A percentile compares a stretch with the other conserved stretches of the same genome.
These are phyloP conservation scores for Rhabdornis inornatus DNA, from an alignment of 2,113 vertebrate genomes.

Conservation along the genomic window DNA sequence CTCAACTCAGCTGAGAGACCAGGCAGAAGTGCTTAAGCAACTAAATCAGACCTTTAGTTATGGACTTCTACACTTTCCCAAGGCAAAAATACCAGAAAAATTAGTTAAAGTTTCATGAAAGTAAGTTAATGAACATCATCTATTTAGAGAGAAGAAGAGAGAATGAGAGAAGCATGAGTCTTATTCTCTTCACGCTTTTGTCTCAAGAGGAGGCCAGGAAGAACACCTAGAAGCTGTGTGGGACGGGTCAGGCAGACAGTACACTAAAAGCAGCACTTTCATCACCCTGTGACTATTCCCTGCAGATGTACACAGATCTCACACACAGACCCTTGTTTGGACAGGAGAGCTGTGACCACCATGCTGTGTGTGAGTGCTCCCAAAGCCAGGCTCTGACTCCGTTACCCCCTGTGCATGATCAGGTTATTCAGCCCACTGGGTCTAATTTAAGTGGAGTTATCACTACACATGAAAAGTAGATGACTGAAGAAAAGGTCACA, in stretches of 20 bases:
- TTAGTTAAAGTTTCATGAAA: neutral
- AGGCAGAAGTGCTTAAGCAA: neutral
- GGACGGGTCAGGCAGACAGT: neutral
- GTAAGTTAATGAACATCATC: neutral
- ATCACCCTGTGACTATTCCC: neutral
- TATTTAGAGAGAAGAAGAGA: neutral
- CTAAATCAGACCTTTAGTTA: neutral
- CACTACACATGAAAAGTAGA: neutral
- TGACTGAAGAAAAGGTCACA: neutral
- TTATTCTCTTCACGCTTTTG: neutral
- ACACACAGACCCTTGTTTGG: neutral
- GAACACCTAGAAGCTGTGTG: neutral
- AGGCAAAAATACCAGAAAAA: neutral
- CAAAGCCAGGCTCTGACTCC: neutral
- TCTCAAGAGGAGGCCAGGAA: neutral
- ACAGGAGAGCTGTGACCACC: rapidly evolving
- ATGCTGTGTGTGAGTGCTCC: rapidly evolving
- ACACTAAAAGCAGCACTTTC: neutral
- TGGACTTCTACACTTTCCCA: neutral
- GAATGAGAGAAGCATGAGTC: neutral
- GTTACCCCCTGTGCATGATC: rapidly evolving
- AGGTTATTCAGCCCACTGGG: neutral
- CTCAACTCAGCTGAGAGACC: neutral
- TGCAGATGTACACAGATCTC: neutral
- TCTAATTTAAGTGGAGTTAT: neutral